A percentile compares a stretch with the other conserved stretches of the same genome.
Evolutionary conservation across 2,113 vertebrate genomes (phyloP).

Genomic region (Planiliza haematocheilus): DNA sequence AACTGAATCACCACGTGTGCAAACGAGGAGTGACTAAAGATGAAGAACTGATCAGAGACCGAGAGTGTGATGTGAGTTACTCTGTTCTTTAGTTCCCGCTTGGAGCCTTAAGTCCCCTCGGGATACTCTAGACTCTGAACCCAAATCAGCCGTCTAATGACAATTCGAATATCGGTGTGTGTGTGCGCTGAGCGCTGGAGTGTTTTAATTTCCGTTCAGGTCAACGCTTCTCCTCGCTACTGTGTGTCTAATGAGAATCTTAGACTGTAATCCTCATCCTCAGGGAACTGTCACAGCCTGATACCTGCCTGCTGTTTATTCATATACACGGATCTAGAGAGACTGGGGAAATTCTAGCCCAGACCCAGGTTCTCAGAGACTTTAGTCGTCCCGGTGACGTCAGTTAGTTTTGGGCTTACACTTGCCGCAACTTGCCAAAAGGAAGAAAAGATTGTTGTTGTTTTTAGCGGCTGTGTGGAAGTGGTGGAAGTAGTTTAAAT

Average conservation of each 20-base stretch:
- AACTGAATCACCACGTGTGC: background rate
- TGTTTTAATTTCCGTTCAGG: slow-evolving; percentile 40
- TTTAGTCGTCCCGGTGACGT: no score
- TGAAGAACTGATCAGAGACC: background rate
- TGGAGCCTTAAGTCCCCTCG: slow-evolving; percentile 15
- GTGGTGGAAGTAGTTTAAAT: no score
- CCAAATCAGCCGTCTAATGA: slow-evolving; percentile 5
- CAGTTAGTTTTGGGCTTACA: no score
- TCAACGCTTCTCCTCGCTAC: slow-evolving; percentile 21
- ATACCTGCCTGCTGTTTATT: slow-evolving; percentile 10
- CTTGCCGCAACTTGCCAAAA: no score
- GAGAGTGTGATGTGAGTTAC: slow-evolving; percentile 33
- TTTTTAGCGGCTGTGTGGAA: no score
- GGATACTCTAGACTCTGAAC: slow-evolving; percentile 2
- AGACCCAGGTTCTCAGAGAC: no score
- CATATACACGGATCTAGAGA: background rate
- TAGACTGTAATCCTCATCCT: slow-evolving; percentile 34
- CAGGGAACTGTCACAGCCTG: slow-evolving; percentile 16
- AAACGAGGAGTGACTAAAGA: slow-evolving; percentile 25
- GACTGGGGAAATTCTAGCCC: no score
- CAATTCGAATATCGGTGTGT: background rate
- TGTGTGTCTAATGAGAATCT: slow-evolving; percentile 28
- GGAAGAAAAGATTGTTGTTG: no score
- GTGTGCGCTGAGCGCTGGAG: background rate
- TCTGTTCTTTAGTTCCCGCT: slow-evolving; percentile 34